These are phyloP conservation scores for Drosophila pectinifera DNA, from an alignment of 1,140 invertebrate genomes.

Conservation along the genomic window DNA sequence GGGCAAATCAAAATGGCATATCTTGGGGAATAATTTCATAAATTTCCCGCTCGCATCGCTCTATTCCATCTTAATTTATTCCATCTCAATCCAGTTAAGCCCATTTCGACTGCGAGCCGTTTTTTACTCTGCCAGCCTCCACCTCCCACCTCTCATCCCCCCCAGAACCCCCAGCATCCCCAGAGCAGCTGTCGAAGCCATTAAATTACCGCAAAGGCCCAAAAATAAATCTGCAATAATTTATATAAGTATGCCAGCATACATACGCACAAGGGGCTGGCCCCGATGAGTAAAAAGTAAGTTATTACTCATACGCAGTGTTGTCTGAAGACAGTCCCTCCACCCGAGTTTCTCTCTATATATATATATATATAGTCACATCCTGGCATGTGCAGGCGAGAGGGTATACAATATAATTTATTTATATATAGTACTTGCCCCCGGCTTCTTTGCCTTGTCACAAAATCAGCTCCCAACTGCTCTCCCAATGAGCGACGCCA, in stretches of 20 bases:
- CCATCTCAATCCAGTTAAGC: neutral
- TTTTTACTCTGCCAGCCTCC: neutral
- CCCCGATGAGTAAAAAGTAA: neutral
- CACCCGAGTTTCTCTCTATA: neutral
- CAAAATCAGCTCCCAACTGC: slow-evolving; percentile 23
- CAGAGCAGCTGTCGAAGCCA: slow-evolving; percentile 54
- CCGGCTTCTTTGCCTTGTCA: too few relatives aligned
- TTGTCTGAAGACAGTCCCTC: neutral
- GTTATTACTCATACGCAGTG: slow-evolving; percentile 19
- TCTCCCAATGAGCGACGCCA: slow-evolving; percentile 47
- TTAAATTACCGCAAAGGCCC: slow-evolving; percentile 48
- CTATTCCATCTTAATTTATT: slow-evolving; percentile 9
- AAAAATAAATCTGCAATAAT: slow-evolving; percentile 52
- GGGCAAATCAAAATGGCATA: neutral
- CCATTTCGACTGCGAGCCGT: neutral
- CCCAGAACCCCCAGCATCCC: neutral
- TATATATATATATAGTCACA: neutral
- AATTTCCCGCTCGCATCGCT: neutral
- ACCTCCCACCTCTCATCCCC: neutral
- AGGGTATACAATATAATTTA: slow-evolving; percentile 8
- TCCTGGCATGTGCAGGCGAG: neutral
- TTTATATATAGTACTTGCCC: slow-evolving; percentile 9
- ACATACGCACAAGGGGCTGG: neutral
- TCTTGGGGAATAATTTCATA: neutral
- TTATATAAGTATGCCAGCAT: slow-evolving; percentile 24